Evolutionary conservation across 2,113 vertebrate species (phyloP).

Genomic region (Sinocyclocheilus anshuiensis): DNA sequence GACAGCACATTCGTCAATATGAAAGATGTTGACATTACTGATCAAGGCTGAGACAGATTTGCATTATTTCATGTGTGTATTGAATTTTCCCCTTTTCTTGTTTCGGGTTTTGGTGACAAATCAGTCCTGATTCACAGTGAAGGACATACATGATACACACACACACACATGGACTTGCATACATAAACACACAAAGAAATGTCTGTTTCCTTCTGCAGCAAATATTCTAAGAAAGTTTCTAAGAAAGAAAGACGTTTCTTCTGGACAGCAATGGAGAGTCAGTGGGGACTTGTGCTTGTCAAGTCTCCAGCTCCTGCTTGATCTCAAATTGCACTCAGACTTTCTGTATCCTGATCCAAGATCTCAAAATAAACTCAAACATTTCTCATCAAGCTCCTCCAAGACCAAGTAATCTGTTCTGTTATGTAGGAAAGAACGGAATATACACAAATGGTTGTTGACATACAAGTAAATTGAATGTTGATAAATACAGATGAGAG

Average conservation of each 20-base stretch:
- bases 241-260: background rate
- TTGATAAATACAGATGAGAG: too few relatives aligned
- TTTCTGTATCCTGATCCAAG: background rate
- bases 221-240: background rate
- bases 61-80: slow-evolving; percentile 73
- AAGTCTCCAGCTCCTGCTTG: background rate
- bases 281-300: background rate
- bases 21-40: slow-evolving; percentile 98
- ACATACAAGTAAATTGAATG: background rate
- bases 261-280: background rate
- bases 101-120: slow-evolving; percentile 71
- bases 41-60: slow-evolving; percentile 94
- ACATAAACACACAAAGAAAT: slow-evolving; percentile 2
- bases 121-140: slow-evolving; percentile 67
- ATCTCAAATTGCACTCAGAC: background rate
- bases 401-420: slow-evolving; percentile 15
- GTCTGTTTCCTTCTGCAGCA: background rate
- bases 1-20: slow-evolving; percentile 99
- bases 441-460: slow-evolving; percentile 37
- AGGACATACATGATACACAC: slow-evolving; percentile 8
- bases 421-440: slow-evolving; percentile 18
- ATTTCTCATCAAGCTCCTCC: slow-evolving; percentile 21
- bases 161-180: background rate
- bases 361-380: background rate
- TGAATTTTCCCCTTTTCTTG: slow-evolving; percentile 71